Percentiles rank a stretch among this genome's conserved stretches.
These are phyloP conservation scores for Pasiphila rectangulata DNA, from an alignment of 2,888 invertebrate genomes.

Conservation along the genomic window DNA sequence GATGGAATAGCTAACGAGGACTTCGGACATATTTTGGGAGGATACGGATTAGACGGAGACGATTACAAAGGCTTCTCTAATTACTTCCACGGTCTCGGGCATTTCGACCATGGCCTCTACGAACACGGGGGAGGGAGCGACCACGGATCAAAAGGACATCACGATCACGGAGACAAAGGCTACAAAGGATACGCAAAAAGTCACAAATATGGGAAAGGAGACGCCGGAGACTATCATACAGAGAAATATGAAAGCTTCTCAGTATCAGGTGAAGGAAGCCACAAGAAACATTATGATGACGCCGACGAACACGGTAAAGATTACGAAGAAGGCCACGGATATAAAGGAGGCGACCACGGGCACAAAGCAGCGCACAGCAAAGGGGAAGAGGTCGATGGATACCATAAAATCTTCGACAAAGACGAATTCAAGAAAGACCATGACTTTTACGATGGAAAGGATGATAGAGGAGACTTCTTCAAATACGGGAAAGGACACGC, in stretches of 20 bases:
- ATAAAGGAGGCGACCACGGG: slow-evolving; percentile 77
- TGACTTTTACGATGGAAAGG: slow-evolving; percentile 84
- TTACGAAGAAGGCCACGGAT: slow-evolving; percentile 71
- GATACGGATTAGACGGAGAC: slow-evolving; percentile 54
- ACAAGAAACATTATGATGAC: slow-evolving; percentile 75
- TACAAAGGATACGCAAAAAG: slow-evolving; percentile 74
- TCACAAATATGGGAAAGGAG: slow-evolving; percentile 77
- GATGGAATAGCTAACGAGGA: slow-evolving; percentile 62
- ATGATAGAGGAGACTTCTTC: slow-evolving; percentile 80
- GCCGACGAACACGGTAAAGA: slow-evolving; percentile 75
- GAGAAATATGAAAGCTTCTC: slow-evolving; percentile 78
- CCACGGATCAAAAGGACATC: slow-evolving; percentile 62
- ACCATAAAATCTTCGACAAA: slow-evolving; percentile 84
- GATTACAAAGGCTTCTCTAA: slow-evolving; percentile 61
- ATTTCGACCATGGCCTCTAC: slow-evolving; percentile 52
- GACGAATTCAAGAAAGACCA: slow-evolving; percentile 87
- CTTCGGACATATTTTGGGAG: slow-evolving; percentile 55
- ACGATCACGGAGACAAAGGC: slow-evolving; percentile 75
- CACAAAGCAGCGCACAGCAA: slow-evolving; percentile 79
- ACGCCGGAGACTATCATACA: slow-evolving; percentile 76
- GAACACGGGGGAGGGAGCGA: slow-evolving; percentile 65
- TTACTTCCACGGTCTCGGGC: slow-evolving; percentile 55
- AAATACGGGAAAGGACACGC: slow-evolving; percentile 79
- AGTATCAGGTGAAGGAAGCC: slow-evolving; percentile 72
- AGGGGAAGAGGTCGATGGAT: slow-evolving; percentile 83